A percentile compares a stretch with the other conserved stretches of the same genome.
Evolutionary conservation across 2,113 vertebrate genomes (phyloP).

Genomic region (Atherinomorus stipes): DNA sequence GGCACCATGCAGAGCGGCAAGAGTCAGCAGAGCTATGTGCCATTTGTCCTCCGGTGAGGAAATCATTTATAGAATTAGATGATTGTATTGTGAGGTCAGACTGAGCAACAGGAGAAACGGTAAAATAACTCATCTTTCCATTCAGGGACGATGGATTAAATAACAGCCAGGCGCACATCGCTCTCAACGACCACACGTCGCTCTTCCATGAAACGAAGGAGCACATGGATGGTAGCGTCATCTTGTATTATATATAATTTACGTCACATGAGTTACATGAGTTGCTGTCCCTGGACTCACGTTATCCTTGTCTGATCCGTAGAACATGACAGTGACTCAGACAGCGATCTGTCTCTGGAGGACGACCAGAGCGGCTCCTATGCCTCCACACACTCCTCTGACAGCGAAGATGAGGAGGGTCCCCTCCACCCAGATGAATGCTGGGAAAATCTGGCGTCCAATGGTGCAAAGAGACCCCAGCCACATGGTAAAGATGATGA

Average conservation of each 20-base stretch:
- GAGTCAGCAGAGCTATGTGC: slow-evolving; percentile 95
- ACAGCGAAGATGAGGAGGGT: slow-evolving; percentile 91
- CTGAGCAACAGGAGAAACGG: neutral
- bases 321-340: slow-evolving; percentile 91
- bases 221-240: slow-evolving; percentile 80
- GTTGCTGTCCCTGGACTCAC: neutral
- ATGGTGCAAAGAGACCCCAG: slow-evolving; percentile 66
- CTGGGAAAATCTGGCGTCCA: slow-evolving; percentile 88
- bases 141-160: slow-evolving; percentile 88
- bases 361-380: slow-evolving; percentile 93
- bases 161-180: slow-evolving; percentile 84
- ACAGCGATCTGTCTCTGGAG: slow-evolving; percentile 93
- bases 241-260: neutral
- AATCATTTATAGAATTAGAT: neutral
- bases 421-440: slow-evolving; percentile 82
- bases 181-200: slow-evolving; percentile 82
- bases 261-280: neutral
- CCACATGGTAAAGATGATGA: slow-evolving; percentile 50
- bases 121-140: slow-evolving; percentile 13
- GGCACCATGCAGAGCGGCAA: slow-evolving; percentile 90
- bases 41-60: slow-evolving; percentile 88
- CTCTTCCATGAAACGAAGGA: slow-evolving; percentile 85
- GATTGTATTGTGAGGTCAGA: too few relatives aligned
- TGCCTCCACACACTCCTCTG: slow-evolving; percentile 91
- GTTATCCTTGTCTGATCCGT: neutral